Conservation (phyloP, 92 coral and sea anemone genomes). For the Parazoanthus atlanticus region DNA sequence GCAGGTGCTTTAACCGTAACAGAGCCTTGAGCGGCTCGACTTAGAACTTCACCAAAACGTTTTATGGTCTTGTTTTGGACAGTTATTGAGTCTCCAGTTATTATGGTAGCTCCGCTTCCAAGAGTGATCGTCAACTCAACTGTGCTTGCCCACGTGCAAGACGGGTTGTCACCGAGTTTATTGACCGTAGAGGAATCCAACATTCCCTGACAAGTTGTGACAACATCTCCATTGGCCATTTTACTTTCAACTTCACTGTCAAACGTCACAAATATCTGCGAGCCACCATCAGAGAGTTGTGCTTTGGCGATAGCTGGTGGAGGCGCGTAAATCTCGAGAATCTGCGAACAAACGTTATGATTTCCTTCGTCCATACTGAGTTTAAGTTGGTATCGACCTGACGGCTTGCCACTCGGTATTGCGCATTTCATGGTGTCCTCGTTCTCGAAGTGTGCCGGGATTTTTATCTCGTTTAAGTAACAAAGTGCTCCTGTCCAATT, state of each 20-base stretch:
- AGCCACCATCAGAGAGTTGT: conserved; percentile 48
- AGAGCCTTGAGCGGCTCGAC: conserved; percentile 24
- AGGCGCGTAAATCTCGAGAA: conserved; percentile 36
- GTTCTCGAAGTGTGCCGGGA: neutral
- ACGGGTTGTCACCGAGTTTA: conserved; percentile 35
- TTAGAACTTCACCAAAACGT: conserved; percentile 30
- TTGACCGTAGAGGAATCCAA: conserved; percentile 17
- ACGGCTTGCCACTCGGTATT: neutral
- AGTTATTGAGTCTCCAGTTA: conserved; percentile 14
- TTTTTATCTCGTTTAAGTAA: neutral
- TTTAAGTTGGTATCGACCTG: neutral
- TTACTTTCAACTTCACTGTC: conserved; percentile 39
- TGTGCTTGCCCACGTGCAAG: conserved; percentile 46
- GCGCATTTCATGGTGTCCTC: neutral
- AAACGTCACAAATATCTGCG: conserved; percentile 39
- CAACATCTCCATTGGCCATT: neutral
- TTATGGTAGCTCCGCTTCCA: conserved; percentile 41
- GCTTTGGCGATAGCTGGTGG: conserved; percentile 30
- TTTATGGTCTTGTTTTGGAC: conserved; percentile 31
- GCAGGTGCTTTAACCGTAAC: conserved; percentile 28
- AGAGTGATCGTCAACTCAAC: conserved; percentile 41
- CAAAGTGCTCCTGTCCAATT: conserved; percentile 34
- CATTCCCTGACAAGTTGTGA: conserved; percentile 43
- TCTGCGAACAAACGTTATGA: neutral
- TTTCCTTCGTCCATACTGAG: conserved; percentile 30